phyloP scores from a whole-genome alignment of 2,113 vertebrate genomes.

The Lepus europaeus region DNA sequence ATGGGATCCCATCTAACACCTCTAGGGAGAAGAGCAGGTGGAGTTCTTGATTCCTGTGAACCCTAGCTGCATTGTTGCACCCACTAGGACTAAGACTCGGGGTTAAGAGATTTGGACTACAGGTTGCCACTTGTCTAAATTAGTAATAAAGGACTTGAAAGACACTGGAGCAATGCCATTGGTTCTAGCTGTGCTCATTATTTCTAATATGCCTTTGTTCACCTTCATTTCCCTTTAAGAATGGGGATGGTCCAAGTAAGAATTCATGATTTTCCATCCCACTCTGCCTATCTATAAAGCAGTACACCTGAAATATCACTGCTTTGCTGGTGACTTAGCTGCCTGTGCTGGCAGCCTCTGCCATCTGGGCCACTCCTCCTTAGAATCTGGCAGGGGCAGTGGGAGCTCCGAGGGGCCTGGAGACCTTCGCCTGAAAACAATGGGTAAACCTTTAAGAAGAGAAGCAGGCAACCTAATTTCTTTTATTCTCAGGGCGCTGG shows the following conservation, averaged over 20 bases:
- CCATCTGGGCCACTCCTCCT: background rate
- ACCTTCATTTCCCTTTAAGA: conserved; percentile 39
- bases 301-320: background rate
- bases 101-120: conserved; percentile 20
- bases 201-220: conserved; percentile 50
- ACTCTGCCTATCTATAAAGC: background rate
- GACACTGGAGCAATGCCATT: conserved; percentile 40
- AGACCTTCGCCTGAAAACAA: conserved; percentile 72
- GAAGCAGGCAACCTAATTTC: conserved; percentile 74
- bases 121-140: conserved; percentile 41
- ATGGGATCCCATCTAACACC: conserved; percentile 11
- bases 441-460: conserved; percentile 63
- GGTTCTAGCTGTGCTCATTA: conserved; percentile 14
- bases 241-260: background rate
- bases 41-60: background rate
- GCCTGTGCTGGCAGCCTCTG: background rate
- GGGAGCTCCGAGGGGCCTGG: background rate
- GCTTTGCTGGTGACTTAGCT: background rate
- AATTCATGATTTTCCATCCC: background rate
- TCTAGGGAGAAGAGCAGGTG: conserved; percentile 40
- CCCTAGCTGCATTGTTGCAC: conserved; percentile 34
- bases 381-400: background rate
- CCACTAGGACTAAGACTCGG: conserved; percentile 22
- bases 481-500: conserved; percentile 69
- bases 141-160: conserved; percentile 51